phyloP scores from a whole-genome alignment of 2,797 vertebrate species.

The Hoplostethus mediterraneus region DNA sequence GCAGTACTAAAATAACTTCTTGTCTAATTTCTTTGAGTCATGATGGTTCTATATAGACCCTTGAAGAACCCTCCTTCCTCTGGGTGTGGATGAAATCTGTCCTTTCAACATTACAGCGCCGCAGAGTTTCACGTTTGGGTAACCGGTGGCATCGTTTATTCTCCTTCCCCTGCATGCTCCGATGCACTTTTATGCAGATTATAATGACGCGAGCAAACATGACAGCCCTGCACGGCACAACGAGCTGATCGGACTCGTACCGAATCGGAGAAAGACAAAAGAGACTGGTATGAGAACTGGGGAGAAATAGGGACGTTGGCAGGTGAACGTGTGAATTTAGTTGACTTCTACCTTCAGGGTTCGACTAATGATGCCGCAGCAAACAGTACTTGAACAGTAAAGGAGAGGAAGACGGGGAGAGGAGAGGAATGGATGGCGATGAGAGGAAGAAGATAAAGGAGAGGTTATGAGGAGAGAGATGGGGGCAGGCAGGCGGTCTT shows the following conservation, averaged over 20 bases:
- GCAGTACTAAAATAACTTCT: too few relatives aligned
- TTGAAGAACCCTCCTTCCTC: too few relatives aligned
- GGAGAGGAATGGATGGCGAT: background rate
- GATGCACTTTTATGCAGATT: conserved; percentile 4
- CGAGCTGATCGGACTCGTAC: background rate
- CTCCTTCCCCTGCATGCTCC: conserved; percentile 10
- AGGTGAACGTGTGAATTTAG: background rate
- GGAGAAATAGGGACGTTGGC: background rate
- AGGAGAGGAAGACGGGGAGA: background rate
- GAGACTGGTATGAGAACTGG: background rate
- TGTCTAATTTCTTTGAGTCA: too few relatives aligned
- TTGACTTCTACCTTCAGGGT: background rate
- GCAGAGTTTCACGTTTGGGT: conserved; percentile 1
- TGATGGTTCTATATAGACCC: too few relatives aligned
- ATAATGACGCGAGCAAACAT: conserved; percentile 26
- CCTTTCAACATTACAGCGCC: background rate
- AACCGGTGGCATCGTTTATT: background rate
- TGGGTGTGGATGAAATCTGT: too few relatives aligned
- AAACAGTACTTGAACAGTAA: too few relatives aligned
- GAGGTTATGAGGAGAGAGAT: background rate
- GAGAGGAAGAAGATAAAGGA: background rate
- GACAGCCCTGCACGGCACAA: conserved; percentile 36
- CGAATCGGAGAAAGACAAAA: background rate
- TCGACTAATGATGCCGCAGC: background rate
- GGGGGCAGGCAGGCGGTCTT: conserved; percentile 10